A percentile compares a stretch with the other conserved stretches of the same genome.
Conservation (phyloP, 1,140 invertebrate genomes). For the Pogonomyrmex barbatus region DNA sequence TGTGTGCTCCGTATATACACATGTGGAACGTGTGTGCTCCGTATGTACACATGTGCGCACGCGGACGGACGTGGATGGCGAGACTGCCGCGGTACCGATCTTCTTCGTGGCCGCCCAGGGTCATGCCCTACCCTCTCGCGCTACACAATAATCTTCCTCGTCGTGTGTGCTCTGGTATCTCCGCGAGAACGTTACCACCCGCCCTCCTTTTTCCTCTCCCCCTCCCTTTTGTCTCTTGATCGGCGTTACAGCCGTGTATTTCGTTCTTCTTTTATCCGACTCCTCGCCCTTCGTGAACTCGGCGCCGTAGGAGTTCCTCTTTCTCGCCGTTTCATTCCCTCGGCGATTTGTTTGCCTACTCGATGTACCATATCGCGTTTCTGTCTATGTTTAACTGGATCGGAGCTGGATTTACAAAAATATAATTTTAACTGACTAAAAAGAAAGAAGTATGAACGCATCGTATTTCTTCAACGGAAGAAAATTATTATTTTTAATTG, state of each 20-base stretch:
- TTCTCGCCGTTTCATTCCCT: conserved; percentile 13
- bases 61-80: conserved; percentile 49
- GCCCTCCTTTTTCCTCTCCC: conserved; percentile 31
- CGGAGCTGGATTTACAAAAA: not conserved
- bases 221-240: conserved; percentile 67
- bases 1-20: too few species aligned
- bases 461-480: not conserved
- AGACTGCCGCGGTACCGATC: conserved; percentile 73
- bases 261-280: conserved; percentile 57
- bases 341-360: conserved; percentile 59
- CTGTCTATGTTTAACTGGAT: conserved; percentile 4
- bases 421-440: not conserved
- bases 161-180: conserved; percentile 79
- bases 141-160: conserved; percentile 81
- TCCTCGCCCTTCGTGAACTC: conserved; percentile 56
- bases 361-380: not conserved
- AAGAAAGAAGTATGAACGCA: not conserved
- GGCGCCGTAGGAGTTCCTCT: conserved; percentile 53
- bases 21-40: too few species aligned
- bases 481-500: conserved; percentile 1
- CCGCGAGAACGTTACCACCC: conserved; percentile 65
- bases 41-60: conserved; percentile 46
- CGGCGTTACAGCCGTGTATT: conserved; percentile 56
- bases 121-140: conserved; percentile 84
- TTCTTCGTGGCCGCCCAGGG: conserved; percentile 82